Evolutionary conservation across 2,888 invertebrate genomes (phyloP).

Genomic region (Podotricha telesiphe): DNA sequence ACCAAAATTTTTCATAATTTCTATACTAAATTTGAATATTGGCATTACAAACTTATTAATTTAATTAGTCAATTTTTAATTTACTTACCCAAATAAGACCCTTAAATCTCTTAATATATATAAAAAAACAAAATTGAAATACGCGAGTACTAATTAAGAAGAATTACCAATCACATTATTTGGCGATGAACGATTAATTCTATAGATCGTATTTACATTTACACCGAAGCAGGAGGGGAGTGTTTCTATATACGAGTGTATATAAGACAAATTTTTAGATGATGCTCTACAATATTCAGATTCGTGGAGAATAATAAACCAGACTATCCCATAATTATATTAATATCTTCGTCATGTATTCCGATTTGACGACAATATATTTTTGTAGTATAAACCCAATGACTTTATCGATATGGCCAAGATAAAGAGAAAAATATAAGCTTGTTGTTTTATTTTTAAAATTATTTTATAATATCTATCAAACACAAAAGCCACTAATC

Average conservation of each 20-base stretch:
- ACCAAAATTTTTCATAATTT: no score
- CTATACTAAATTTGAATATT: no score
- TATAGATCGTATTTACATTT: conserved; percentile 23
- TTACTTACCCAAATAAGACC: not conserved
- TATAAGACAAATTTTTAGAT: conserved; percentile 25
- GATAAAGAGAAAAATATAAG: no score
- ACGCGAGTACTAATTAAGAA: not conserved
- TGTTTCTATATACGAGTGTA: conserved; percentile 40
- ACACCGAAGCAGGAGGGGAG: not conserved
- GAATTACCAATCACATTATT: conserved; percentile 10
- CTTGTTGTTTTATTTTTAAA: no score
- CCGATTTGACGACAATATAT: no score
- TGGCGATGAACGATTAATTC: conserved; percentile 6
- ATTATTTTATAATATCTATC: no score
- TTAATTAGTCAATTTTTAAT: no score
- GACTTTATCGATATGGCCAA: no score
- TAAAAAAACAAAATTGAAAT: not conserved
- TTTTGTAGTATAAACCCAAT: no score
- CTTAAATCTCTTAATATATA: not conserved
- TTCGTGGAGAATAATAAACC: conserved; percentile 10
- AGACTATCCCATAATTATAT: not conserved
- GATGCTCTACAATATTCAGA: conserved; percentile 18
- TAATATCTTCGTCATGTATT: not conserved
- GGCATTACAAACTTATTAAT: no score
- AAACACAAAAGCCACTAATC: no score